Conservation (phyloP, 2,888 invertebrate genomes). For the Drosophila melanosoma region DNA sequence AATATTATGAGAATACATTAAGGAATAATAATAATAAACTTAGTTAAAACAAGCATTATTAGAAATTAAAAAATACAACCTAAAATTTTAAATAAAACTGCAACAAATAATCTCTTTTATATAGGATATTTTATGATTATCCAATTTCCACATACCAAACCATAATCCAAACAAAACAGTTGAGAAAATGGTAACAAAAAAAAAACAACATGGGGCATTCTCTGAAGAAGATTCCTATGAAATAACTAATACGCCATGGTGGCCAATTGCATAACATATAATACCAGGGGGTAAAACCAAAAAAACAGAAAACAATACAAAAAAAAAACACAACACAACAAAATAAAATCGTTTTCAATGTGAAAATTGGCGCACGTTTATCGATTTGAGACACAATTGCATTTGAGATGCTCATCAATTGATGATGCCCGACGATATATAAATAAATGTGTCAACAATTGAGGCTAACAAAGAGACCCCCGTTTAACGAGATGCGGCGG, state of each 20-base stretch:
- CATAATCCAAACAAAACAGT: background rate
- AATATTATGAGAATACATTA: background rate
- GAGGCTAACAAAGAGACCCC: conserved; percentile 24
- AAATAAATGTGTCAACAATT: conserved; percentile 71
- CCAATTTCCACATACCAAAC: background rate
- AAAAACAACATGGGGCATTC: background rate
- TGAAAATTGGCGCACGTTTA: conserved; percentile 63
- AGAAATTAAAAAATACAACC: background rate
- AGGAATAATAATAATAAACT: background rate
- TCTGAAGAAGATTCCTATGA: conserved; percentile 2
- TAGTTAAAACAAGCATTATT: background rate
- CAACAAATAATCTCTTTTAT: background rate
- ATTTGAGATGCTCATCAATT: conserved; percentile 62
- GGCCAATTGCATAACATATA: conserved; percentile 18
- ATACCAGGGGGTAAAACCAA: background rate
- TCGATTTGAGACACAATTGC: conserved; percentile 34
- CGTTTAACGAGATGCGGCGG: conserved; percentile 22
- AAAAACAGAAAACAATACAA: background rate
- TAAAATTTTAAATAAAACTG: background rate
- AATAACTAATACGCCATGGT: conserved; percentile 19
- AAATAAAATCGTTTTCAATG: conserved; percentile 43
- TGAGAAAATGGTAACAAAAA: background rate
- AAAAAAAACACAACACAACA: background rate
- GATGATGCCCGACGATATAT: conserved; percentile 46
- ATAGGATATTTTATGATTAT: background rate